These are phyloP conservation scores for Hippocampus barbouri DNA, from an alignment of 2,113 vertebrate genomes.

Conservation along the genomic window DNA sequence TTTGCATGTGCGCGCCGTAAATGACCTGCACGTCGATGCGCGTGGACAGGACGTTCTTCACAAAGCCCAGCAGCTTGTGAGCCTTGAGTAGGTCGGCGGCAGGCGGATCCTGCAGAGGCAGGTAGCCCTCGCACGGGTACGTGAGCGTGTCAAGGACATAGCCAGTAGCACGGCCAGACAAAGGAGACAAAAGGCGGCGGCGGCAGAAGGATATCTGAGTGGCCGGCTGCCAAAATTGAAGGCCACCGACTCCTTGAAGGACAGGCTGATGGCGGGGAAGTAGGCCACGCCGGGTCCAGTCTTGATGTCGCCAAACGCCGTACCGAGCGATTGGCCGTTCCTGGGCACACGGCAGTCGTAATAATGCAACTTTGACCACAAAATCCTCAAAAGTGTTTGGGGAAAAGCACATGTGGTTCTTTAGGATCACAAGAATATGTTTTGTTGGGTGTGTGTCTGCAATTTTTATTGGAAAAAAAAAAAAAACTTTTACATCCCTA, in stretches of 20 bases:
- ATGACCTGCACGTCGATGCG: conserved; percentile 76
- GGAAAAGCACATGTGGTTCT: too few relatives aligned
- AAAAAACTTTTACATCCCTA: too few relatives aligned
- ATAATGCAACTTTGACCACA: too few relatives aligned
- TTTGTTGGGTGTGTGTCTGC: too few relatives aligned
- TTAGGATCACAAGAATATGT: too few relatives aligned
- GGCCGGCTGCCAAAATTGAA: conserved; percentile 97
- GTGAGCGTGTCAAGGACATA: conserved; percentile 76
- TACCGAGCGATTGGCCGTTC: conserved; percentile 90
- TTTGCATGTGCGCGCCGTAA: background rate
- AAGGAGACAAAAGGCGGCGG: background rate
- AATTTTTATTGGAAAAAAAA: too few relatives aligned
- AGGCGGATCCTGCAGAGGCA: conserved; percentile 88
- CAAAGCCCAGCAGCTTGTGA: conserved; percentile 82
- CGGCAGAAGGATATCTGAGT: conserved; percentile 90
- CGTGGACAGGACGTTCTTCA: conserved; percentile 82
- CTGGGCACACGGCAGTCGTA: conserved; percentile 58
- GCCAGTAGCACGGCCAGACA: background rate
- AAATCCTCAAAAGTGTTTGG: too few relatives aligned
- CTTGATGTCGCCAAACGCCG: conserved; percentile 88
- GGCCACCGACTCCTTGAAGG: conserved; percentile 95
- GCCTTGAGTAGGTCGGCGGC: conserved; percentile 80
- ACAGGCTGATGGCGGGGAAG: conserved; percentile 97
- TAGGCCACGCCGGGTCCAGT: conserved; percentile 89
- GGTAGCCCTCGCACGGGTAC: conserved; percentile 89